phyloP scores from a whole-genome alignment of 23 tunicate species.

The Trididemnum clinides region DNA sequence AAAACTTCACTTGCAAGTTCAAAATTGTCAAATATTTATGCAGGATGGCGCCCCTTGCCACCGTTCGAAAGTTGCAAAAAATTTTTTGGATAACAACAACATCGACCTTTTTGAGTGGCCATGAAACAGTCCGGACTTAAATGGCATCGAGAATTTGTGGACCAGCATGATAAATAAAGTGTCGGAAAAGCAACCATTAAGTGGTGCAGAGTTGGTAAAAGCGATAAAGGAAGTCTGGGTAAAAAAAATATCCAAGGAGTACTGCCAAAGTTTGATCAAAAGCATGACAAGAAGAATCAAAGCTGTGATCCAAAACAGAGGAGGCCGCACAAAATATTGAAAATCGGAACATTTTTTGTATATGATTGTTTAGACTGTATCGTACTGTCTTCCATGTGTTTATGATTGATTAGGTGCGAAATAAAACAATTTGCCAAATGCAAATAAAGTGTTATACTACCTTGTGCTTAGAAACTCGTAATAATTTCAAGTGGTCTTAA shows the following conservation, averaged over 20 bases:
- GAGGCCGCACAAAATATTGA: not conserved
- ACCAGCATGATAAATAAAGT: slow-evolving; percentile 31
- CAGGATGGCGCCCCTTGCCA: slow-evolving; percentile 34
- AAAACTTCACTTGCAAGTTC: slow-evolving; percentile 8
- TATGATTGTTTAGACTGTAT: too few relatives aligned
- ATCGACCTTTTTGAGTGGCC: slow-evolving; percentile 31
- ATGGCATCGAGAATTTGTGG: slow-evolving; percentile 33
- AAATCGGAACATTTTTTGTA: too few relatives aligned
- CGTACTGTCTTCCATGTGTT: too few relatives aligned
- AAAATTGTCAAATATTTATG: slow-evolving; percentile 4
- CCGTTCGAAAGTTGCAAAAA: slow-evolving; percentile 13
- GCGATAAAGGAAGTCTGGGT: slow-evolving; percentile 37
- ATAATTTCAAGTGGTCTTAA: too few relatives aligned
- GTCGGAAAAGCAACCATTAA: slow-evolving; percentile 31
- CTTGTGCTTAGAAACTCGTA: too few relatives aligned
- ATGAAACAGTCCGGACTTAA: slow-evolving; percentile 28
- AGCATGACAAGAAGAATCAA: slow-evolving; percentile 6
- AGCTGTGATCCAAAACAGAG: slow-evolving; percentile 24
- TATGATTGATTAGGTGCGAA: too few relatives aligned
- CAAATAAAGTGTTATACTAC: too few relatives aligned
- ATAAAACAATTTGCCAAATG: too few relatives aligned
- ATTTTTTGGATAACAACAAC: not conserved
- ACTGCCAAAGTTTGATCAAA: slow-evolving; percentile 15
- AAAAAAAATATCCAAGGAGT: not conserved
- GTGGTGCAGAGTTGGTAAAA: slow-evolving; percentile 32